A percentile compares a stretch with the other conserved stretches of the same genome.
These are phyloP conservation scores for Caenorhabditis remanei DNA, from an alignment of 1,140 invertebrate species.

Conservation along the genomic window DNA sequence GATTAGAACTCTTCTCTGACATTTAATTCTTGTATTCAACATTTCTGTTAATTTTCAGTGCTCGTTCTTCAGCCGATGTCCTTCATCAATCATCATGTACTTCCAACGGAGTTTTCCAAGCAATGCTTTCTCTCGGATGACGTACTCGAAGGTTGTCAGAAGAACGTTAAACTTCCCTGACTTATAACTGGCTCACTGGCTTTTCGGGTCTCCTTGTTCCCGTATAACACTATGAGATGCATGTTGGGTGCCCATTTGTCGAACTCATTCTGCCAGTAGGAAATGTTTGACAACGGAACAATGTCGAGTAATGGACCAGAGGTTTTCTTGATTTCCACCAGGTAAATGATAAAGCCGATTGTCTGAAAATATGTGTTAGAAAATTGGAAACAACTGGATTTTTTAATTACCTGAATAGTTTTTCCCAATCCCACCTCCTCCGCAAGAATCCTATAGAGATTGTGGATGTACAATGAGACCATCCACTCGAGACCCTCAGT, in stretches of 20 bases:
- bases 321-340: slow-evolving; percentile 91
- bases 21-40: slow-evolving; percentile 88
- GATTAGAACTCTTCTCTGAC: slow-evolving; percentile 89
- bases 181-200: slow-evolving; percentile 95
- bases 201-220: slow-evolving; percentile 94
- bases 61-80: slow-evolving; percentile 99
- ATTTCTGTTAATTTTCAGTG: slow-evolving; percentile 99
- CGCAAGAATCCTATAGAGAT: slow-evolving; percentile 92
- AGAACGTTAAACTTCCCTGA: slow-evolving; percentile 99
- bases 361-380: slow-evolving; percentile 83
- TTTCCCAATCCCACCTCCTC: slow-evolving; percentile 85
- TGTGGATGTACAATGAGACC: slow-evolving; percentile 95
- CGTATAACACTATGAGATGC: slow-evolving; percentile 98
- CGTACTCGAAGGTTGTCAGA: slow-evolving; percentile 98
- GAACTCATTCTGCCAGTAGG: slow-evolving; percentile 99
- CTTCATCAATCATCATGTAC: slow-evolving; percentile 98
- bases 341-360: slow-evolving; percentile 93
- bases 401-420: slow-evolving; percentile 84
- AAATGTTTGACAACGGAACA: slow-evolving; percentile 98
- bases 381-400: background rate
- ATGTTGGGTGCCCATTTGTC: slow-evolving; percentile 99
- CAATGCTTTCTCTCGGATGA: slow-evolving; percentile 98
- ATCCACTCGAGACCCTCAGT: slow-evolving; percentile 97
- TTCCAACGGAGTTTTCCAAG: slow-evolving; percentile 94
- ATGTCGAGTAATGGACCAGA: slow-evolving; percentile 99